A percentile compares a stretch with the other conserved stretches of the same genome.
Evolutionary conservation across 2,797 vertebrate species (phyloP).

Genomic region (Phrynocephalus forsythii): DNA sequence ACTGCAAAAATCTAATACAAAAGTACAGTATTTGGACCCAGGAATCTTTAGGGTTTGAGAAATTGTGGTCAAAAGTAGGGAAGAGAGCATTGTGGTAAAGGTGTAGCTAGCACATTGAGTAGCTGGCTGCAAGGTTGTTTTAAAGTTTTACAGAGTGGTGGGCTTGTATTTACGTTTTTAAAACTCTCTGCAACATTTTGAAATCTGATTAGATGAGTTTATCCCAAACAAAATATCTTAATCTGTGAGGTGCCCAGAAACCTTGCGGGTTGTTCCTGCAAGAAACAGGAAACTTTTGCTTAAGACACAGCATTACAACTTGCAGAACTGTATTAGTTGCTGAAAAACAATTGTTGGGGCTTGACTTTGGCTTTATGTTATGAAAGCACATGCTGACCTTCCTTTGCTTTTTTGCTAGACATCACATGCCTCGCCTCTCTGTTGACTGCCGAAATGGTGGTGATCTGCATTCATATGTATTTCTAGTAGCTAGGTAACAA

Average conservation of each 20-base stretch:
- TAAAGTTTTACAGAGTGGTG: neutral
- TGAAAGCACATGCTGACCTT: too few relatives aligned
- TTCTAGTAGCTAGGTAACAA: neutral
- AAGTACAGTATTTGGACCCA: neutral
- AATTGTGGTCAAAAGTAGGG: neutral
- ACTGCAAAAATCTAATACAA: neutral
- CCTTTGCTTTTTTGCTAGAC: neutral
- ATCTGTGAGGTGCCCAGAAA: neutral
- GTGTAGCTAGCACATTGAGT: neutral
- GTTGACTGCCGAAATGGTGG: neutral
- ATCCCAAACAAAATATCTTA: neutral
- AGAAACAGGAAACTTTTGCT: too few relatives aligned
- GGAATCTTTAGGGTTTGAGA: neutral
- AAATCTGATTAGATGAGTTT: neutral
- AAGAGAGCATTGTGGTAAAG: neutral
- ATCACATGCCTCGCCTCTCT: neutral
- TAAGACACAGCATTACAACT: too few relatives aligned
- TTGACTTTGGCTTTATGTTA: too few relatives aligned
- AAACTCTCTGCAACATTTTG: neutral
- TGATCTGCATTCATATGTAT: neutral
- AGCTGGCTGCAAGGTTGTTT: neutral
- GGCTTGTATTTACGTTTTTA: neutral
- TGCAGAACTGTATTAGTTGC: too few relatives aligned
- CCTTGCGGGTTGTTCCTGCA: neutral
- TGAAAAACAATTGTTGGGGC: too few relatives aligned